Conservation (phyloP, 1,140 invertebrate species). For the Sycophaga agraensis region DNA sequence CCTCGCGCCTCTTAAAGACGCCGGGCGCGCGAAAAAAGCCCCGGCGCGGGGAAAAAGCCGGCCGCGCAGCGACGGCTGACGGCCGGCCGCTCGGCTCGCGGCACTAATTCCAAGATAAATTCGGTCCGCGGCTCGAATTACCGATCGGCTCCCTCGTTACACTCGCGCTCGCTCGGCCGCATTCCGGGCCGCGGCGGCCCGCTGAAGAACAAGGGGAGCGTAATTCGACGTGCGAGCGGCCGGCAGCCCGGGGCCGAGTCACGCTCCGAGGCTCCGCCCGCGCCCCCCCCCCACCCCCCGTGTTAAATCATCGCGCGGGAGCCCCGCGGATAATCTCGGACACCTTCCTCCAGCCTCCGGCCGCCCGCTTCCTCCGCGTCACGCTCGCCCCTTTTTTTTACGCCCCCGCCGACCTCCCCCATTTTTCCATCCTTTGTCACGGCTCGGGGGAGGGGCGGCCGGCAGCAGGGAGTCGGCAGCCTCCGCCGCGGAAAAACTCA, state of each 20-base stretch:
- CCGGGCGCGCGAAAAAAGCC: no score
- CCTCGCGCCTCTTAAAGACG: no score
- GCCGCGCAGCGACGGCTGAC: not conserved
- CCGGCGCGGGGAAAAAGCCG: not conserved
- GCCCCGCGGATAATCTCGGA: no score
- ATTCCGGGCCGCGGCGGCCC: no score
- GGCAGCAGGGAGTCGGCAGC: not conserved
- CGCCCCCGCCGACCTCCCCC: conserved; percentile 12
- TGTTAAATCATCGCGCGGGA: conserved; percentile 39
- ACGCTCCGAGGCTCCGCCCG: conserved; percentile 7
- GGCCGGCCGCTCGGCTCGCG: not conserved
- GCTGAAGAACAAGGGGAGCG: no score
- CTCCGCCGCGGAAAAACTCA: no score
- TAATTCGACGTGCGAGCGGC: not conserved
- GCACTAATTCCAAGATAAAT: conserved; percentile 22
- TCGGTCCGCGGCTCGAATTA: conserved; percentile 11
- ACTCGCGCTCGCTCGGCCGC: not conserved
- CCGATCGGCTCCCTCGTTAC: conserved; percentile 11
- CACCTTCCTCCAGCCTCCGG: no score
- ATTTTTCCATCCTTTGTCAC: conserved; percentile 37
- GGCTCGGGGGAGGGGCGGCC: conserved; percentile 21
- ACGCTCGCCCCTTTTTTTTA: not conserved
- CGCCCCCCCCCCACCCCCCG: conserved; percentile 16
- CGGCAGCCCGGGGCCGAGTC: not conserved
- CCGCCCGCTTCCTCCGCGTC: not conserved